These are phyloP conservation scores for Oreortyx pictus DNA, from an alignment of 2,797 vertebrate genomes.

Conservation along the genomic window DNA sequence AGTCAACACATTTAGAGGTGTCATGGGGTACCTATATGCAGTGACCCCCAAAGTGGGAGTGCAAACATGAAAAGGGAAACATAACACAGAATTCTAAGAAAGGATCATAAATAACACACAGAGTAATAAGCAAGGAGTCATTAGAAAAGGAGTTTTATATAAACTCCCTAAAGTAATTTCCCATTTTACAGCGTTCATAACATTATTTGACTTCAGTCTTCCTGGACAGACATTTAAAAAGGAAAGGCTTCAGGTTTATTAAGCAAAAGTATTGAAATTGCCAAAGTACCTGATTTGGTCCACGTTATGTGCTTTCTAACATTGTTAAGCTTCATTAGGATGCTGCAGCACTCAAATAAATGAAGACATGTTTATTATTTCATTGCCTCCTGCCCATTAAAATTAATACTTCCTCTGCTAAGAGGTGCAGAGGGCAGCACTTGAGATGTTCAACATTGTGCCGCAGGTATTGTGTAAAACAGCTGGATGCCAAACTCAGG, in stretches of 20 bases:
- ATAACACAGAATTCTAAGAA: conserved; percentile 16
- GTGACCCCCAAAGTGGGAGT: conserved; percentile 11
- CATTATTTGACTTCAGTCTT: conserved; percentile 43
- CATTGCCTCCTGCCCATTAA: conserved; percentile 32
- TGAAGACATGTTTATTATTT: conserved; percentile 56
- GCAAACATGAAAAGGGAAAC: not conserved
- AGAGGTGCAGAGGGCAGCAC: conserved; percentile 32
- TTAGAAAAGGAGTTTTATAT: conserved; percentile 14
- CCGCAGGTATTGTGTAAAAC: not conserved
- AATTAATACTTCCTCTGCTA: conserved; percentile 53
- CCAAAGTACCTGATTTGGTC: conserved; percentile 48
- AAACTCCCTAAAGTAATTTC: not conserved
- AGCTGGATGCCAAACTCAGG: not conserved
- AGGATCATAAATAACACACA: conserved; percentile 36
- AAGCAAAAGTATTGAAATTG: conserved; percentile 10
- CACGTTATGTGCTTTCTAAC: not conserved
- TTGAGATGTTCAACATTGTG: not conserved
- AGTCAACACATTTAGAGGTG: conserved; percentile 17
- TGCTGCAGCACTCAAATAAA: not conserved
- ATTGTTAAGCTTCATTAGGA: conserved; percentile 45
- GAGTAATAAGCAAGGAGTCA: conserved; percentile 11
- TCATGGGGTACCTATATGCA: not conserved
- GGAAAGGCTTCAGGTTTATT: conserved; percentile 13
- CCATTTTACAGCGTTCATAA: not conserved
- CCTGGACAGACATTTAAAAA: conserved; percentile 26